Evolutionary conservation across 2,888 invertebrate species (phyloP).

Genomic region (Prenolepis imparis): DNA sequence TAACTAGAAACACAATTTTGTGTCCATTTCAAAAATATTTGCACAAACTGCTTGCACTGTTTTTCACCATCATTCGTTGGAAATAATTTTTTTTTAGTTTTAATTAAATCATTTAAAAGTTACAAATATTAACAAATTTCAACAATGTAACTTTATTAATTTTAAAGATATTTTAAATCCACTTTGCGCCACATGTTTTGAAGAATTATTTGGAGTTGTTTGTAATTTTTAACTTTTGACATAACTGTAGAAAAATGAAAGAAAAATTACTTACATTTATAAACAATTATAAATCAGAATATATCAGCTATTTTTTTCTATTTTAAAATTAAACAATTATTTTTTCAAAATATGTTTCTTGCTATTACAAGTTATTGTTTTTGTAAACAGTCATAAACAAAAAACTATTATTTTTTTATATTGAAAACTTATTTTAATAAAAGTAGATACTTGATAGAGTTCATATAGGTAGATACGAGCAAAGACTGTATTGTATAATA

Average conservation of each 20-base stretch:
- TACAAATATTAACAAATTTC: not conserved
- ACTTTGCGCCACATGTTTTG: not conserved
- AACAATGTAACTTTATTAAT: not conserved
- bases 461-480: constrained; percentile 1
- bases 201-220: no score
- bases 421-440: not conserved
- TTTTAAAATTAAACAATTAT: not conserved
- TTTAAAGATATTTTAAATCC: not conserved
- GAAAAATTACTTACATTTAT: no score
- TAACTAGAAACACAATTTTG: not conserved
- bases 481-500: not conserved
- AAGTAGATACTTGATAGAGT: not conserved
- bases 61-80: not conserved
- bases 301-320: not conserved
- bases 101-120: not conserved
- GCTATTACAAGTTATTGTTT: not conserved
- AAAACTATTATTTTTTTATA: not conserved
- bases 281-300: not conserved
- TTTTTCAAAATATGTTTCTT: not conserved
- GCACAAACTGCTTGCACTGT: not conserved
- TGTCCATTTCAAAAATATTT: not conserved
- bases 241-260: no score
- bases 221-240: no score
- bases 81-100: not conserved
- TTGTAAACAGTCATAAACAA: not conserved